Percentiles rank a stretch among this genome's conserved stretches.
Conservation (phyloP, 2,797 vertebrate species). For the Scolopax bukidnonensis region DNA sequence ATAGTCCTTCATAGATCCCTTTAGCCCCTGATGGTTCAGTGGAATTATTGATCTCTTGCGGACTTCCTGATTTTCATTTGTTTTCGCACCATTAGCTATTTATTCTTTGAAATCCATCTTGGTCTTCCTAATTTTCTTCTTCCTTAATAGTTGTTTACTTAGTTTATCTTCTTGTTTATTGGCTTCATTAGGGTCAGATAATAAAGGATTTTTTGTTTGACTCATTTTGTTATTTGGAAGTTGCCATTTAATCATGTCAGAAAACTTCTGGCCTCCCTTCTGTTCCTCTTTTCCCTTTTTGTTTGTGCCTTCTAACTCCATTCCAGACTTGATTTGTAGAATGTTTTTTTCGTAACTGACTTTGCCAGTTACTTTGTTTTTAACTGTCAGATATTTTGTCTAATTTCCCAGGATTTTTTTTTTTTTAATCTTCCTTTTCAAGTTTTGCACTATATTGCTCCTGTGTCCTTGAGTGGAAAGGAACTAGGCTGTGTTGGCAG, state of each 20-base stretch:
- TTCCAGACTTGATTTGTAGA: background rate
- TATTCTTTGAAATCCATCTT: slow-evolving; percentile 7
- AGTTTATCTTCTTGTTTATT: background rate
- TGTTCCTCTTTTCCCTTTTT: background rate
- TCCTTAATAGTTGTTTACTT: slow-evolving; percentile 28
- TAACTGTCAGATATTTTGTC: background rate
- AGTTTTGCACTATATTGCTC: background rate
- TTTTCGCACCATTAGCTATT: slow-evolving; percentile 23
- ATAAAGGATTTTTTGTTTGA: slow-evolving; percentile 8
- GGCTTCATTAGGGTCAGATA: background rate
- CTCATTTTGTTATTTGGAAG: background rate
- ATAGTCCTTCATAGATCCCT: background rate
- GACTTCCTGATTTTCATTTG: background rate
- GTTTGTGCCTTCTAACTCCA: background rate
- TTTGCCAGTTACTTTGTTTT: background rate
- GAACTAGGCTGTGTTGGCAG: background rate
- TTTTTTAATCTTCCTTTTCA: background rate
- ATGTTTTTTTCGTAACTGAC: background rate
- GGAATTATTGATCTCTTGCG: slow-evolving; percentile 6
- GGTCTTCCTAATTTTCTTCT: background rate
- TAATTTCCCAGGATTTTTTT: background rate
- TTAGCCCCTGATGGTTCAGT: background rate
- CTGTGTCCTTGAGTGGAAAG: background rate
- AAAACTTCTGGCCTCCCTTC: slow-evolving; percentile 15
- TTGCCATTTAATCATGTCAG: background rate